Base-by-base conservation (phyloP, 2,888 invertebrate genomes). In the Lithosia quadra region DNA sequence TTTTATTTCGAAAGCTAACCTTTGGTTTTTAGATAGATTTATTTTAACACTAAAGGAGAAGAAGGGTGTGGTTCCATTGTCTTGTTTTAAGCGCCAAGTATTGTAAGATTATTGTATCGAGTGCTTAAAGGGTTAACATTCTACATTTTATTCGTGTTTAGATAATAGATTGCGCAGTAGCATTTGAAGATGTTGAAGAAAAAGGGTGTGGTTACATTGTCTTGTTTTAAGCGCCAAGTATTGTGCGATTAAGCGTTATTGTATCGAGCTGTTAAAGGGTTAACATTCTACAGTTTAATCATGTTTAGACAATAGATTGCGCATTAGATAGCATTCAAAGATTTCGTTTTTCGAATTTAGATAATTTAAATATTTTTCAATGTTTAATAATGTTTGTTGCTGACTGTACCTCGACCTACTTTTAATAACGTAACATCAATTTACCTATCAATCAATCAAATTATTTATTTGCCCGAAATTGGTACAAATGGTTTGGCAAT, bases 1-100 rank as follows among this genome's bases (percentile, higher is more conserved):
- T 82, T 86, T 84, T 84, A 84, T 87, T 85, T 84, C 80, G 75
- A 76, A 84, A 59, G 82, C 79, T 77, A 77, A 76, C 78, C 74
- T 77, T 80, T 80, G 69, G 75, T 78, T 72, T 80, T 78, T 64
- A 81, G 73, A 77, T 78, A 80, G 73, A 81, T 73, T 69, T 76
- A 77, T 74, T 83, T 79, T 69, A 74, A 72, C 73, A 68, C 75
- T 65, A 63, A 73, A 75, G 69, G 63, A 75, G 61, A 74, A 68
- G 67, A 67, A 65, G 28, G 56, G 65, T 57, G 39, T 65, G 55
- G 60, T 65, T 61, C 33, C 21, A 56, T 21, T 61, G 34, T 49
- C 34, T 55, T 22, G 22, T 36, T 36, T 62, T 22, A 36, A 34
- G 22, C 22, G 28, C 15, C 22, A 13, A 24, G 56, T 24, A 28